Conservation (phyloP, 2,113 vertebrate species). For the Zosterops japonicus region DNA sequence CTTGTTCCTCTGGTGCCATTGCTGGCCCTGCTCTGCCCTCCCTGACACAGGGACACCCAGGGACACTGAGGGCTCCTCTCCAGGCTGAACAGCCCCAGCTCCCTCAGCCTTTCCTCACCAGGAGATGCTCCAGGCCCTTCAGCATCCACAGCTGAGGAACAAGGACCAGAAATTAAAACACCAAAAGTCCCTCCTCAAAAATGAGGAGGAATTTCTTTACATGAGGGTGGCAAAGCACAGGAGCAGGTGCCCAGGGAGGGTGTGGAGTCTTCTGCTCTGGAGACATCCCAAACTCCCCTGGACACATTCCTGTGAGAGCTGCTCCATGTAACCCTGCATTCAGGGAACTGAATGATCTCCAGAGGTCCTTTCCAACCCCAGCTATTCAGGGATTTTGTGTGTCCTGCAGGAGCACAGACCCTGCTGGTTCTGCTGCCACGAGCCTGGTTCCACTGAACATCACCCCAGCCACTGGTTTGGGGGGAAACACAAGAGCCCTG, state of each 20-base stretch:
- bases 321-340: neutral
- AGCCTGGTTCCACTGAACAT: neutral
- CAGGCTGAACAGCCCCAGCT: neutral
- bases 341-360: neutral
- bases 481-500: neutral
- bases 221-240: neutral
- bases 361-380: neutral
- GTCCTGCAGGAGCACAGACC: neutral
- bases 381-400: accelerated
- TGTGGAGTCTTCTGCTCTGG: neutral
- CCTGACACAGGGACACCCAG: neutral
- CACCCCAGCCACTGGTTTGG: neutral
- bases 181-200: neutral
- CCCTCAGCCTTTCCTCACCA: neutral
- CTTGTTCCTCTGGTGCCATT: accelerated
- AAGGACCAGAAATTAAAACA: neutral
- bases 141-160: neutral
- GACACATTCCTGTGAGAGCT: neutral
- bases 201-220: neutral
- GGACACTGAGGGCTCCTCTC: neutral
- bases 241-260: neutral
- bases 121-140: neutral
- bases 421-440: neutral
- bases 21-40: neutral
- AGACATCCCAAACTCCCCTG: neutral